phyloP scores from a whole-genome alignment of 2,113 vertebrate species.

The Percina caprodes region DNA sequence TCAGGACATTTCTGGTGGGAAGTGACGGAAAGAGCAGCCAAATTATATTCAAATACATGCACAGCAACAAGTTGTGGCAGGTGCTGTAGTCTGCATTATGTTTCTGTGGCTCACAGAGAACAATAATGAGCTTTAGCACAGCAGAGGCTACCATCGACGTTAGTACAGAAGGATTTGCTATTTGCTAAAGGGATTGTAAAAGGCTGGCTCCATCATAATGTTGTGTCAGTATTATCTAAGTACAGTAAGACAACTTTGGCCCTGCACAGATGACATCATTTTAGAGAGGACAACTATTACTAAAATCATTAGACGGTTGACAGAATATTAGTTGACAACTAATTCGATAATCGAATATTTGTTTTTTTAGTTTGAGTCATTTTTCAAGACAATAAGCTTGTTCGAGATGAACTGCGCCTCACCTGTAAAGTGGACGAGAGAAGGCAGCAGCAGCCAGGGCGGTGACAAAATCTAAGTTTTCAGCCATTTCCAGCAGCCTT shows the following conservation, averaged over 20 bases:
- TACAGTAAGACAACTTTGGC: background rate
- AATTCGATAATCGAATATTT: background rate
- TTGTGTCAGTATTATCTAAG: background rate
- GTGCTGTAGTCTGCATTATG: background rate
- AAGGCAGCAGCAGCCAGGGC: no score
- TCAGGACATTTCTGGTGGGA: background rate
- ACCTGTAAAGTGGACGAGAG: no score
- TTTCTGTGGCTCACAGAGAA: background rate
- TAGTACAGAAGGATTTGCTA: background rate
- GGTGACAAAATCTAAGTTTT: no score
- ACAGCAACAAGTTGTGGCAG: background rate
- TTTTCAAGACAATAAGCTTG: background rate
- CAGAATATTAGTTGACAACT: background rate
- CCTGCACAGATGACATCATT: background rate
- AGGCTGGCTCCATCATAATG: background rate
- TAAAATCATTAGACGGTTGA: no score
- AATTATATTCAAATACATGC: slow-evolving; percentile 3
- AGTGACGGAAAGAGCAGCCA: background rate
- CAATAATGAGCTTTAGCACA: background rate
- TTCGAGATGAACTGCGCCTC: no score
- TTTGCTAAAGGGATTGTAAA: background rate
- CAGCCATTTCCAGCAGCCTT: no score
- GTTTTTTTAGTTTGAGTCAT: background rate
- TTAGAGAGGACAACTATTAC: background rate
- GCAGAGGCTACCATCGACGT: background rate